A percentile compares a stretch with the other conserved stretches of the same genome.
Conservation (phyloP, 1,140 invertebrate genomes). For the Drosophila obscura region DNA sequence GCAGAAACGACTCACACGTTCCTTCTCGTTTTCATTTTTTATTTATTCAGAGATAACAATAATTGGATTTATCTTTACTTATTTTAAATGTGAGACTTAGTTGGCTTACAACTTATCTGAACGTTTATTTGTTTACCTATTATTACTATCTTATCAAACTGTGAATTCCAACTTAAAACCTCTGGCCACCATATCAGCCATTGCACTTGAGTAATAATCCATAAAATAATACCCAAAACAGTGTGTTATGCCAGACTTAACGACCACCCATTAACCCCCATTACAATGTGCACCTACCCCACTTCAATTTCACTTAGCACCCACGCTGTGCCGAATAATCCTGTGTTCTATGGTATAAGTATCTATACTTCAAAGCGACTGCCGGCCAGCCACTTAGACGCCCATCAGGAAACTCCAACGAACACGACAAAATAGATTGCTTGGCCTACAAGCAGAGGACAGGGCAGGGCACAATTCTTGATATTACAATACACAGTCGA, state of each 20-base stretch:
- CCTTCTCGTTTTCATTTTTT: not conserved
- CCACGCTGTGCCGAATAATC: constrained; percentile 33
- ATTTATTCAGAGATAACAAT: no score
- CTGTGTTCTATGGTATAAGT: constrained; percentile 7
- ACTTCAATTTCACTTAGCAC: constrained; percentile 46
- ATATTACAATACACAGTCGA: constrained; percentile 50
- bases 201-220: no score
- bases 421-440: constrained; percentile 21
- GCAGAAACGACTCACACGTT: no score
- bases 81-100: no score
- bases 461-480: constrained; percentile 24
- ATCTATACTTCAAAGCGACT: constrained; percentile 39
- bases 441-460: constrained; percentile 34
- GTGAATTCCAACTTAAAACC: no score
- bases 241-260: not conserved
- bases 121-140: no score
- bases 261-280: not conserved
- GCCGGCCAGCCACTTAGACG: constrained; percentile 50
- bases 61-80: no score
- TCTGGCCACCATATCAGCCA: no score
- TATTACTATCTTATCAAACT: no score
- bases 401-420: constrained; percentile 36
- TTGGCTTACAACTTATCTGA: no score
- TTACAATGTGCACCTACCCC: constrained; percentile 46
- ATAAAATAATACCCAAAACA: not conserved